Base-by-base conservation (phyloP, 2,797 vertebrate species). In the Holocentrus rufus region DNA sequence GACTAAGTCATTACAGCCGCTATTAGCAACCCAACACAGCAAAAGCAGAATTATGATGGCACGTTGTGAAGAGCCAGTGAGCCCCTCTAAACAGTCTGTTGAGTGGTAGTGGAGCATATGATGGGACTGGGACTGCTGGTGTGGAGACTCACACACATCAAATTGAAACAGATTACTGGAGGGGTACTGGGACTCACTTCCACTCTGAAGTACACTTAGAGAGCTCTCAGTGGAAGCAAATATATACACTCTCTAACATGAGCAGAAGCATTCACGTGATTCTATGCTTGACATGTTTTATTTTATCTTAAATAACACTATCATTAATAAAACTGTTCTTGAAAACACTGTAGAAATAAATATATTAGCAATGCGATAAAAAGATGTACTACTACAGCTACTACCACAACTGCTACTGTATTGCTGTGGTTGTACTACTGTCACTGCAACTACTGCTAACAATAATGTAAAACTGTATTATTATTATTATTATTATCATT, bases 111-210 rank as follows among this genome's bases (percentile, higher is more conserved):
- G 65, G 67, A 88, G 87, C 73, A 42, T 84, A 70, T 89, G 89
- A 91, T 86, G 85, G 86, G 66, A 86, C 79, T 83, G 77, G 68
- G 74, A 73, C 80, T 65, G 68, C 82, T 87, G 84, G 83, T 80
- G 79, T 86, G 75, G 78, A 82, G 71, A 76, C 76, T 82, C 78
- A 73, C 74, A 87, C 73, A 83, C 67, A 82, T 72, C 71, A 87
- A 86, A 89, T 88, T 87, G 85, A 92, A 92, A 91, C 54, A 84
- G 84, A 91, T 92, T 84, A 89, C 85, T 65, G 74, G 46, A 84
- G 84, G 76, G 80, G 87, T 85, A 76, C 76, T 73, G 70, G 80
- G 86, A 85, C 85, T 78, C 63, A 69, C 77, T 83, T 84, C 71
- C 66, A 82, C 70, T 83, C 30, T 76, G 71, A 77, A 75, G 74